Evolutionary conservation across 2,797 vertebrate species (phyloP), one percentile per base, ranked within the genome.

Genomic region (Echeneis naucrates): DNA sequence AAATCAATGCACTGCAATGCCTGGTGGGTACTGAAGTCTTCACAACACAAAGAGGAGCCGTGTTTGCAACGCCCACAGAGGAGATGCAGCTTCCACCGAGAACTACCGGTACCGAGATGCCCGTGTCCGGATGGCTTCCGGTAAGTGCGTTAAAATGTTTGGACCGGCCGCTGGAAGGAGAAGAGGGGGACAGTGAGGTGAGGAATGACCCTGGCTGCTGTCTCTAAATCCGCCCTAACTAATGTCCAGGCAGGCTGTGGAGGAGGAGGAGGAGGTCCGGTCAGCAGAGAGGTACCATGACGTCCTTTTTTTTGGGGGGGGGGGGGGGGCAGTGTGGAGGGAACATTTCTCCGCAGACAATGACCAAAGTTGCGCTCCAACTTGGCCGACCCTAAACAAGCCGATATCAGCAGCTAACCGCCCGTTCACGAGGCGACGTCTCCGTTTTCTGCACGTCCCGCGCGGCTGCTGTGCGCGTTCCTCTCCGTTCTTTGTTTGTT

Each of bases 41-140:
- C 38, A 0, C 37, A 13, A 26, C 53, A 75, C 77, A 80, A 71
- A 87, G 66, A 30, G 1, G 40, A 51, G 81, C 70, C 23, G 55
- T 8, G 38, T 55, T 72, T 14, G 52, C 59, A 66, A 60, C 72
- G 63, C 57, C 69, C 59, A 51, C 75, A 30, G 65, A 59, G 44
- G 47, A 10, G 45, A 53, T 52, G 68, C 72, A 65, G 64, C 68
- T 32, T 65, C 65, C 50, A 17, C n/a, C 17, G 44, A 67, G 82
- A 90, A 95, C 94, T 95, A 94, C 94, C 90, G 87, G 57, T 81
- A 93, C 94, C 94, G 78, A 77, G 75, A 89, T 91, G 81, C 88
- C 30, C 27, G 14, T 77, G 81, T 59, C 38, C 24, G 72, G 67
- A 80, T 77, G 77, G 78, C 89, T 95, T 94, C 93, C 93, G 93